Evolutionary conservation across 2,113 vertebrate species (phyloP).

Genomic region (Labrus mixtus): DNA sequence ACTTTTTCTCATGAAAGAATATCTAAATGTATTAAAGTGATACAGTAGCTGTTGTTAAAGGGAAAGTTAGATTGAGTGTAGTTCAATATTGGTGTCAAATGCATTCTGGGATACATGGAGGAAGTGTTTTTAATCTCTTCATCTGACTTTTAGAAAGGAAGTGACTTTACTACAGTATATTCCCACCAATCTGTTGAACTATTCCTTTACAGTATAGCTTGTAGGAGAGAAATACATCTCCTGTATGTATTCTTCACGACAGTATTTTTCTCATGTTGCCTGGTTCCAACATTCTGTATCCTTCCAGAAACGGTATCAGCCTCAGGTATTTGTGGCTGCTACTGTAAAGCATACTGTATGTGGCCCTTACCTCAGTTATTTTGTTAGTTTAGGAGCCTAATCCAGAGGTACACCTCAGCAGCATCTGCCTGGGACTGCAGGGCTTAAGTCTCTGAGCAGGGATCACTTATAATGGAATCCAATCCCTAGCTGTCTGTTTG

Average conservation of each 20-base stretch:
- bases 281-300: constrained; percentile 1
- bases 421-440: constrained; percentile 59
- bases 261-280: constrained; percentile 4
- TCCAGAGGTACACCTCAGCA: constrained; percentile 69
- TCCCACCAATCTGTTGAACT: not conserved
- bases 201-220: constrained; percentile 3
- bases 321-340: constrained; percentile 36
- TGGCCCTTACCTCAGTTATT: constrained; percentile 66
- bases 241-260: not conserved
- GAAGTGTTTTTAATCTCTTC: too few relatives aligned
- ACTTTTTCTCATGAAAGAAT: too few relatives aligned
- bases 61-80: too few relatives aligned
- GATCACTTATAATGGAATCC: constrained; percentile 82
- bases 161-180: too few relatives aligned
- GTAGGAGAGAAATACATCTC: not conserved
- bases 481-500: constrained; percentile 82
- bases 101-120: too few relatives aligned
- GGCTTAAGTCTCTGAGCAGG: constrained; percentile 69
- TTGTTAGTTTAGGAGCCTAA: constrained; percentile 68
- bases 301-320: constrained; percentile 20
- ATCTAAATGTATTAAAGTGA: too few relatives aligned
- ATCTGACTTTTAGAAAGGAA: too few relatives aligned
- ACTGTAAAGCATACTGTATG: constrained; percentile 59
- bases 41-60: too few relatives aligned
- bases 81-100: too few relatives aligned